phyloP scores from a whole-genome alignment of 2,797 vertebrate genomes.

The Oreortyx pictus region DNA sequence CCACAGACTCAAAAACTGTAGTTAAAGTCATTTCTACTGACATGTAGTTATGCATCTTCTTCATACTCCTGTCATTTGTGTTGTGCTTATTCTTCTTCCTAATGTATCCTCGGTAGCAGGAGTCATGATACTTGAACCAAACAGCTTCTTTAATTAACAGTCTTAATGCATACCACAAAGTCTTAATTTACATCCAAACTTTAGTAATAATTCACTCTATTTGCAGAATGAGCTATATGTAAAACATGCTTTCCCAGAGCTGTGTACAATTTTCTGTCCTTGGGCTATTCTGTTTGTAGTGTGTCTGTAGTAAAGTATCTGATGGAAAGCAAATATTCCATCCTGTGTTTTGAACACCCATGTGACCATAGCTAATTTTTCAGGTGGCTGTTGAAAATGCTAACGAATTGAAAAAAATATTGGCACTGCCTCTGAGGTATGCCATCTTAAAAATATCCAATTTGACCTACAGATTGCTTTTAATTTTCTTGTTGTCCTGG shows the following conservation, averaged over 20 bases:
- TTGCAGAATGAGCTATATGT: not conserved
- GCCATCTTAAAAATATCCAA: not conserved
- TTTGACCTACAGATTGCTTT: not conserved
- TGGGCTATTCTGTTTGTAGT: not conserved
- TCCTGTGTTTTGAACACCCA: fast-evolving
- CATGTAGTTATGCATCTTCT: constrained; percentile 39
- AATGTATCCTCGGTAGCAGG: constrained; percentile 9
- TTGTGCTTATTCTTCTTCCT: constrained; percentile 24
- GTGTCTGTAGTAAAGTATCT: not conserved
- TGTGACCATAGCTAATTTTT: not conserved
- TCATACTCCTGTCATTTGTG: not conserved
- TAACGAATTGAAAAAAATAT: not conserved
- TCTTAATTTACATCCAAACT: not conserved
- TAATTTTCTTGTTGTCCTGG: not conserved
- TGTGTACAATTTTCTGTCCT: not conserved
- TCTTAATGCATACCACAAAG: not conserved
- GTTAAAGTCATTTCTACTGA: not conserved
- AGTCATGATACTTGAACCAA: not conserved
- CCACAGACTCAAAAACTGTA: not conserved
- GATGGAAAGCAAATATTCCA: fast-evolving
- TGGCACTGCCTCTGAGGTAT: not conserved
- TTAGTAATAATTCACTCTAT: not conserved
- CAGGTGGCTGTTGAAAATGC: not conserved
- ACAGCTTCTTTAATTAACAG: constrained; percentile 31
- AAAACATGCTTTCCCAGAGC: not conserved